Evolutionary conservation across 2,888 invertebrate species (phyloP), one percentile per base, ranked within the genome.

Genomic region (Epiblema foenella): DNA sequence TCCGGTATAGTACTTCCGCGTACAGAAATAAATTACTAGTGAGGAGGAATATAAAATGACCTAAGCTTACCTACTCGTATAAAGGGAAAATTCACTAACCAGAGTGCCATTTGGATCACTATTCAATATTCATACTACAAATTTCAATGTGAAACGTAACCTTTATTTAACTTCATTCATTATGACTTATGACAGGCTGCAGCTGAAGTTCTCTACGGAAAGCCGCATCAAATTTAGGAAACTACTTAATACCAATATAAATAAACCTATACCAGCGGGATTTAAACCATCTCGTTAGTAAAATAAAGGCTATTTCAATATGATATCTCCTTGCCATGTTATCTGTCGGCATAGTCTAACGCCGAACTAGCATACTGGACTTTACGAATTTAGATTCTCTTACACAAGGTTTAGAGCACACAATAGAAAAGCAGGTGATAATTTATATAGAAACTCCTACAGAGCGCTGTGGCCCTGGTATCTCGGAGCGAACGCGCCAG

Each of bases 401-500:
- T 0, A 0, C 11, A 4, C 42, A 0, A n/a, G 1, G 0, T 0
- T 59, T 81, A 86, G 75, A 76, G 83, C 74, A 67, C 71, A 81
- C 73, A 77, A 78, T 86, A 54, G 62, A 46, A 73, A 77, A 69
- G 56, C 69, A 49, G 54, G 29, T 29, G 7, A 24, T 63, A 56
- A 69, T 69, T 62, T 73, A 60, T 72, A 69, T 72, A 79, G 80
- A 76, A 88, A 92, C 93, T 93, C 93, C 93, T 93, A 90, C 91
- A 86, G 79, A 84, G 85, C 84, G 84, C 92, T 93, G 93, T 81
- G 81, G 87, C 89, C 93, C 93, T 93, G 89, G 93, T 93, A 93
- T 89, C 91, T 93, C 83, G 83, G 83, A 85, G 85, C 81, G 86
- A 93, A 90, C 91, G 92, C 93, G 93, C 93, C 93, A 93, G 91